Evolutionary conservation across 1,140 invertebrate species (phyloP), one percentile per base, ranked within the genome.

Genomic region (Carcinoscorpius rotundicauda): DNA sequence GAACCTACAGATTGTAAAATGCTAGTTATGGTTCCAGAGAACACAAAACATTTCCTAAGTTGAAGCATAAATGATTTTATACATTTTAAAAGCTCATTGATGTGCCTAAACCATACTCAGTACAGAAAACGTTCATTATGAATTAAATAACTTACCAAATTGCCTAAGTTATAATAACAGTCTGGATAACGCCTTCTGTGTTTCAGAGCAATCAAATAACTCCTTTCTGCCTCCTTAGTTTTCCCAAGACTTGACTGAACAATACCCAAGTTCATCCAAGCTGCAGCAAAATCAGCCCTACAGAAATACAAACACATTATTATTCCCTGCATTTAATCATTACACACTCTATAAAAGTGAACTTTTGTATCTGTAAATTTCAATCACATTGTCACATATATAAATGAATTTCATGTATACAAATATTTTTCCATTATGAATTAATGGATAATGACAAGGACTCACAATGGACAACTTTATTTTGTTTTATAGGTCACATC

Each of bases 181-280:
- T 97, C 92, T 0, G 94, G 87, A 80, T 96, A 97, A 61, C 84
- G 85, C 67, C 79, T 82, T 64, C 92, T 81, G 75, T 89, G 81
- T 52, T 74, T 79, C 1, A 97, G 73, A 10, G 72, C 73, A 61
- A 78, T 87, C 69, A 83, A 78, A 73, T 96, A 97, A 73, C 91
- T 89, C 10, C 75, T 72, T 73, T 93, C 82, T 3, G 93, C 86
- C 73, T 89, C 84, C 11, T 82, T 72, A 66, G 83, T 84, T 70
- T 87, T 84, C 66, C 86, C 85, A 57, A 86, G 77, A 10, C 83
- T 82, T 4, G 91, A 85, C 66, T 94, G 81, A 58, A 96, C 87
- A 71, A 97, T 97, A 9, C 93, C 94, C 48, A 97, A 79, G 79
- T 98, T 98, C 93, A 97, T 98, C 93, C 93, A 98, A 3, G 93